Conservation (phyloP, 2,888 invertebrate species). For the Agrenia bidenticulata region DNA sequence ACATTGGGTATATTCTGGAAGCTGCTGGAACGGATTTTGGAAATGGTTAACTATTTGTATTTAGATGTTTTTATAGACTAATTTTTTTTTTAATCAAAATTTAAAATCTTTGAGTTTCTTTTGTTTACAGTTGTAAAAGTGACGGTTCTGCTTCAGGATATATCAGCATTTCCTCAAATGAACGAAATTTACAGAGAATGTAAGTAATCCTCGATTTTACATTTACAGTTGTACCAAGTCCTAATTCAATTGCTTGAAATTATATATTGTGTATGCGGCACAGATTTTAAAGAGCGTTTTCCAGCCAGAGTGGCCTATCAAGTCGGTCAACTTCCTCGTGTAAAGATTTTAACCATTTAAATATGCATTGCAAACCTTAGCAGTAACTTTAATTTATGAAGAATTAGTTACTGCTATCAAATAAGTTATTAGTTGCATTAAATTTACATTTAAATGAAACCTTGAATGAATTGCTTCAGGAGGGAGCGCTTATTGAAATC, state of each 20-base stretch:
- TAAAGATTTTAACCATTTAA: slow-evolving; percentile 48
- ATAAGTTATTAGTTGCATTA: slow-evolving; percentile 44
- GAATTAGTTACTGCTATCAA: too few relatives aligned
- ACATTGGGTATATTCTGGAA: slow-evolving; percentile 73
- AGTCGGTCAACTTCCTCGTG: slow-evolving; percentile 74
- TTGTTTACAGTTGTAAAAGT: slow-evolving; percentile 71
- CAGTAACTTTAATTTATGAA: background rate
- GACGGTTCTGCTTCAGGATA: slow-evolving; percentile 77
- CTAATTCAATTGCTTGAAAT: too few relatives aligned
- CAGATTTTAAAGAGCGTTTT: slow-evolving; percentile 73
- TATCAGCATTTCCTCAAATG: slow-evolving; percentile 75
- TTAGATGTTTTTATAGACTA: background rate
- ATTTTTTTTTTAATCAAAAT: slow-evolving; percentile 3
- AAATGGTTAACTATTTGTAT: slow-evolving; percentile 58
- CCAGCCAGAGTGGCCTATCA: slow-evolving; percentile 85
- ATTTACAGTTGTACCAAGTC: too few relatives aligned
- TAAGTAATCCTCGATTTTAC: too few relatives aligned
- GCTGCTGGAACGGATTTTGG: slow-evolving; percentile 71
- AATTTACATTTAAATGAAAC: too few relatives aligned
- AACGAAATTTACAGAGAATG: slow-evolving; percentile 84
- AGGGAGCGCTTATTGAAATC: slow-evolving; percentile 78
- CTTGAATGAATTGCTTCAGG: too few relatives aligned
- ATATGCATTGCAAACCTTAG: background rate
- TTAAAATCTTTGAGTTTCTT: slow-evolving; percentile 1
- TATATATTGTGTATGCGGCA: too few relatives aligned